These are phyloP conservation scores for Conus betulinus DNA, from an alignment of 1,140 invertebrate species.

Conservation along the genomic window DNA sequence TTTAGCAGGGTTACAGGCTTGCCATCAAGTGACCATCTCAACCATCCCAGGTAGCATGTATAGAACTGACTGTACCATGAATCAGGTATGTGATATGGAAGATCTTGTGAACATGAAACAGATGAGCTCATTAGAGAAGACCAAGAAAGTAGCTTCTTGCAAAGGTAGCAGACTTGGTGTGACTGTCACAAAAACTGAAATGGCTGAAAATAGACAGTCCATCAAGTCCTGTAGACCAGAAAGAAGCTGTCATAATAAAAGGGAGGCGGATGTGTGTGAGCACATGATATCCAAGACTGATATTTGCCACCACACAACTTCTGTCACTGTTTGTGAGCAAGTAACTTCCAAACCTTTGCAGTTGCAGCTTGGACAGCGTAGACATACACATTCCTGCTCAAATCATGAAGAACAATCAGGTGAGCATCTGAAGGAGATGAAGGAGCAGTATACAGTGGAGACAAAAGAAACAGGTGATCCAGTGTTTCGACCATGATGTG, in stretches of 20 bases:
- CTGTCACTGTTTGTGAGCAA: not conserved
- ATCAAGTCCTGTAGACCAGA: not conserved
- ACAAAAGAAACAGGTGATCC: not conserved
- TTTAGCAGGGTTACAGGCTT: not conserved
- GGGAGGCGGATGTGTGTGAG: not conserved
- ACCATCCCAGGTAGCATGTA: not conserved
- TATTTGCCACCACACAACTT: no score
- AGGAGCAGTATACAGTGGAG: not conserved
- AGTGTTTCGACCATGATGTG: slow-evolving; percentile 14
- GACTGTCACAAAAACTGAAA: not conserved
- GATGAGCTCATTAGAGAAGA: not conserved
- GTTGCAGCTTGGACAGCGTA: not conserved
- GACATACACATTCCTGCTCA: not conserved
- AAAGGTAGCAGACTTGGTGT: not conserved
- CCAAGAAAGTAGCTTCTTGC: not conserved
- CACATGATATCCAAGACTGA: no score
- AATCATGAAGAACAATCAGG: not conserved
- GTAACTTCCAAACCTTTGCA: not conserved
- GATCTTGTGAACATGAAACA: not conserved
- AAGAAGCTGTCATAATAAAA: not conserved
- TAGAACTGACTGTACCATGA: not conserved
- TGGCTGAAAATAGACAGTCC: not conserved
- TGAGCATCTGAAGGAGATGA: not conserved
- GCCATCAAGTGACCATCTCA: not conserved
- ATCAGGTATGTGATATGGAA: not conserved